Conservation (phyloP, 1,140 invertebrate genomes). For the Lasioglossum baleicum region DNA sequence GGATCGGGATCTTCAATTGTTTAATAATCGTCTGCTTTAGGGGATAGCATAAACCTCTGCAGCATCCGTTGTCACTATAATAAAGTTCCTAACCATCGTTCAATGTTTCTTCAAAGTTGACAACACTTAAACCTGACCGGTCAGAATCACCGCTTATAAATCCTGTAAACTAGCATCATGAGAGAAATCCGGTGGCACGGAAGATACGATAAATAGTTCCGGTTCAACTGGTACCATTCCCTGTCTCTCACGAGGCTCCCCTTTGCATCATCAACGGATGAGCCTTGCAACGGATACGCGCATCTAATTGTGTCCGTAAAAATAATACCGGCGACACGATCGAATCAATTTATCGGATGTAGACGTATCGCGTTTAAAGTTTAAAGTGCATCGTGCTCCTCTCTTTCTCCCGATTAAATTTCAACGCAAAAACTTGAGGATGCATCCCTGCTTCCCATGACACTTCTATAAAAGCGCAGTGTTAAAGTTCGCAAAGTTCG, state of each 20-base stretch:
- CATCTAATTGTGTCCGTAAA: constrained; percentile 2
- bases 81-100: too few species aligned
- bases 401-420: not conserved
- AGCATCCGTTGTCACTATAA: too few species aligned
- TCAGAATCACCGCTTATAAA: too few species aligned
- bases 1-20: too few species aligned
- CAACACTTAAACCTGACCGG: too few species aligned
- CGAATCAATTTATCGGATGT: constrained; percentile 4
- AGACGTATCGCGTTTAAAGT: not conserved
- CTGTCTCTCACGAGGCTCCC: not conserved
- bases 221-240: not conserved
- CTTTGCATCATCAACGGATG: not conserved
- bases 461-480: not conserved
- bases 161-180: not conserved
- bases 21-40: too few species aligned
- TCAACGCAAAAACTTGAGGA: not conserved
- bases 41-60: too few species aligned
- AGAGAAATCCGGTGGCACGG: not conserved
- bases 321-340: not conserved
- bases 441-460: not conserved
- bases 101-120: too few species aligned
- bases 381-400: not conserved
- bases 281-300: not conserved
- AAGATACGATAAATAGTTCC: not conserved
- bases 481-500: too few species aligned